Conservation (phyloP, 2,797 vertebrate genomes). For the Rhinichthys osculus region DNA sequence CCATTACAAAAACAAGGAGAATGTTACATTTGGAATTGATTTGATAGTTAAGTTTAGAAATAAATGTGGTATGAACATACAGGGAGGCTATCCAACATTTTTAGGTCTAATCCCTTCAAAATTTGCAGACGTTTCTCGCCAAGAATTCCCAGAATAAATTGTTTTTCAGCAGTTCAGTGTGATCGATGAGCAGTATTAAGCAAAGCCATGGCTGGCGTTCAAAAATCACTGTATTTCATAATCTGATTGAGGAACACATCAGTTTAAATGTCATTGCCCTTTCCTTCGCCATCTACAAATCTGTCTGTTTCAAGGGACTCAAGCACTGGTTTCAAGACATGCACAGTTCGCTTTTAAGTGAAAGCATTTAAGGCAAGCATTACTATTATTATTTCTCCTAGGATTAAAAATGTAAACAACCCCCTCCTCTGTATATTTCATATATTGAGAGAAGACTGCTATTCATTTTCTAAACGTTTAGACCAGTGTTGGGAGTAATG, state of each 20-base stretch:
- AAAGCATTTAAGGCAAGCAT: not conserved
- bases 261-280: constrained; percentile 57
- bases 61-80: constrained; percentile 54
- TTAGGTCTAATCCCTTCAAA: constrained; percentile 64
- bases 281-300: constrained; percentile 52
- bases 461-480: not conserved
- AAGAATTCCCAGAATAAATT: constrained; percentile 61
- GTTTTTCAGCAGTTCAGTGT: constrained; percentile 56
- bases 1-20: constrained; percentile 11
- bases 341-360: not conserved
- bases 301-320: constrained; percentile 36
- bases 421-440: not conserved
- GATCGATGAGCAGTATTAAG: constrained; percentile 58
- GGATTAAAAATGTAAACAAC: not conserved
- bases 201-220: constrained; percentile 40
- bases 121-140: constrained; percentile 58
- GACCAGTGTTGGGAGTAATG: not conserved
- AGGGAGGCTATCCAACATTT: constrained; percentile 53
- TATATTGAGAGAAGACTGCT: not conserved
- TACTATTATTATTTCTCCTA: not conserved
- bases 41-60: constrained; percentile 4
- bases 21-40: constrained; percentile 46
- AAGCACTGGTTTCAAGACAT: not conserved
- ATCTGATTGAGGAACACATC: constrained; percentile 52
- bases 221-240: constrained; percentile 49